A percentile compares a stretch with the other conserved stretches of the same genome.
Conservation (phyloP, 2,888 invertebrate genomes). For the Dysmachus trigonus region DNA sequence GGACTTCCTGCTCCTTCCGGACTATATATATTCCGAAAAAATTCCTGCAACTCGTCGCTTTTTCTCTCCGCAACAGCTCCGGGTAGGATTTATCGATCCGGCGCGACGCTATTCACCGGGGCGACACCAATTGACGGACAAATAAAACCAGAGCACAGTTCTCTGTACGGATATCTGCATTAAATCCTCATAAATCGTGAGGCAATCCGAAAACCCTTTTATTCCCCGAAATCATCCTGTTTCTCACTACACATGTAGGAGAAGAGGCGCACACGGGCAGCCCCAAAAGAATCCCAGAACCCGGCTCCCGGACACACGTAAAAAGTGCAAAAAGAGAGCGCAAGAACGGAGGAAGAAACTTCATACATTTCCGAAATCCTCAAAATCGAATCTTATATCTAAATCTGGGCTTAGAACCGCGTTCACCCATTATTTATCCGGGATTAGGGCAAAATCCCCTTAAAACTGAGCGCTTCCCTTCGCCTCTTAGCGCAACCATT, state of each 20-base stretch:
- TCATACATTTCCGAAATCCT: conserved; percentile 43
- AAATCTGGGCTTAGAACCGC: conserved; percentile 53
- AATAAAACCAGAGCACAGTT: not conserved
- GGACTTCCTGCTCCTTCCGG: not conserved
- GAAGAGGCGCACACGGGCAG: not conserved
- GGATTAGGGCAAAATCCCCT: conserved; percentile 55
- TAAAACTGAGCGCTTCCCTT: conserved; percentile 48
- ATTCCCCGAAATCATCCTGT: not conserved
- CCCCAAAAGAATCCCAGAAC: not conserved
- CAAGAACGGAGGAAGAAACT: conserved; percentile 20
- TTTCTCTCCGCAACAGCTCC: not conserved
- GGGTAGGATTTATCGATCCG: not conserved
- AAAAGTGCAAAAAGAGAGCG: conserved; percentile 22
- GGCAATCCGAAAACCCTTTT: conserved; percentile 15
- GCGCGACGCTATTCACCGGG: not conserved
- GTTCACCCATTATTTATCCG: conserved; percentile 55
- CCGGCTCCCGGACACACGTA: not conserved
- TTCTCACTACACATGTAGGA: not conserved
- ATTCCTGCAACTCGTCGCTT: not conserved
- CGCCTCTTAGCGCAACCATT: conserved; percentile 50
- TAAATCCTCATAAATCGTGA: not conserved
- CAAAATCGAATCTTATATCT: conserved; percentile 48
- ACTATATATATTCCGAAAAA: not conserved
- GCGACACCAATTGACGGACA: not conserved
- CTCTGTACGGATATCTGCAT: not conserved